Base-by-base conservation (phyloP, 2,888 invertebrate genomes). In the Empis stercorea region DNA sequence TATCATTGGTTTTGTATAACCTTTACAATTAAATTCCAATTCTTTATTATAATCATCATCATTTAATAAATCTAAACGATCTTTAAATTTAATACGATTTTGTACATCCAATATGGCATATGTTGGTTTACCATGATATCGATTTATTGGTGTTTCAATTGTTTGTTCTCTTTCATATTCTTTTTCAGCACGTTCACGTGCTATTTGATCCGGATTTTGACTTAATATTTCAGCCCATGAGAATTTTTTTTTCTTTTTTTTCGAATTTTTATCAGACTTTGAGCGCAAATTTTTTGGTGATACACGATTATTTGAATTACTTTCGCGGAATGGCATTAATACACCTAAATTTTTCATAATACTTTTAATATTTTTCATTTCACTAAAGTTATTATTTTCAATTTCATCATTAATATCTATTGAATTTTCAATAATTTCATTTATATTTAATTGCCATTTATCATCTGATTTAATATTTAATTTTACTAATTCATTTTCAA, bases 271-370 rank as follows among this genome's bases (percentile, higher is more conserved):
- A 27, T 62, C 61, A 10, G 65, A 64, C 51, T 76, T 77, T 0
- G 79, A 76, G 15, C 81, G 72, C 55, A 81, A 68, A 61, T 80
- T 80, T 57, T 80, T 80, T 1, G 79, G 77, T 0, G 79, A 76
- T 1, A 79, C 65, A 16, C 67, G 61, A 53, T 51, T 54, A 56
- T 66, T 67, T 10, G 64, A 61, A 2, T 64, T 64, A 36, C 62
- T 60, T 48, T 68, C 68, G 46, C 63, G 64, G 54, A 66, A 67
- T 55, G 69, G 68, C 50, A 59, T 57, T 2, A 61, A 45, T 17
- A 61, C 51, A 11, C 61, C 56, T 44, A 62, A 52, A 50, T 59
- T 61, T 30, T 64, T 62, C 59, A 66, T 59, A 54, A 62, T 61
- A 58, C 61, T 63, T 46, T 56, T 59, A 16, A 59, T 54, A 41